Conservation (phyloP, 2,797 vertebrate species). For the Mus spretus region DNA sequence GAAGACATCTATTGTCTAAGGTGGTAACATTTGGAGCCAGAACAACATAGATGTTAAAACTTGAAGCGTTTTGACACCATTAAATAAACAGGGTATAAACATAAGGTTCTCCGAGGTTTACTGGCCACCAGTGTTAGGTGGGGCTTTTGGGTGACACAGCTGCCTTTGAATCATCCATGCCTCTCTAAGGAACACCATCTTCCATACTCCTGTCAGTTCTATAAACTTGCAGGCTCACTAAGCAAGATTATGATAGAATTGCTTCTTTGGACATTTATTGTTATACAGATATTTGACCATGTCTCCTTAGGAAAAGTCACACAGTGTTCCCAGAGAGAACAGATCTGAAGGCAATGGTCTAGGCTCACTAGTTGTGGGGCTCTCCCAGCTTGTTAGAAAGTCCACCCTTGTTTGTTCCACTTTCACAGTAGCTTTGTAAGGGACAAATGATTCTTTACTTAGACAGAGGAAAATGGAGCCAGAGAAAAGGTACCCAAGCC, state of each 20-base stretch:
- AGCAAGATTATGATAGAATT: not conserved
- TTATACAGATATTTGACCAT: not conserved
- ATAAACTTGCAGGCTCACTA: not conserved
- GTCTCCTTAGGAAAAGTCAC: not conserved
- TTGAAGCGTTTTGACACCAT: not conserved
- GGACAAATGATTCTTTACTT: not conserved
- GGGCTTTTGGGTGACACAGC: not conserved
- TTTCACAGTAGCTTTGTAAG: rapidly evolving
- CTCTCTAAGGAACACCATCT: not conserved
- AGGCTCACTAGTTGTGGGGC: not conserved
- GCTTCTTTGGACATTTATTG: not conserved
- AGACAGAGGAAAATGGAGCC: not conserved
- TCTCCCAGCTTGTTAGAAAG: rapidly evolving
- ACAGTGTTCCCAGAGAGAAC: not conserved
- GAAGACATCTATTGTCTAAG: not conserved
- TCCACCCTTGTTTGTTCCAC: rapidly evolving
- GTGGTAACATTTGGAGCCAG: not conserved
- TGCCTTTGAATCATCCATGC: not conserved
- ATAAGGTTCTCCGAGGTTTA: not conserved
- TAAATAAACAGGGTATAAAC: not conserved
- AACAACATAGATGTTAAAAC: not conserved
- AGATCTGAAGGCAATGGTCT: not conserved
- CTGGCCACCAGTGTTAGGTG: not conserved
- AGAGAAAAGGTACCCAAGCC: not conserved
- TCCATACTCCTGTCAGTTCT: not conserved